Conservation (phyloP, 2,888 invertebrate species). For the Tipula helvola region DNA sequence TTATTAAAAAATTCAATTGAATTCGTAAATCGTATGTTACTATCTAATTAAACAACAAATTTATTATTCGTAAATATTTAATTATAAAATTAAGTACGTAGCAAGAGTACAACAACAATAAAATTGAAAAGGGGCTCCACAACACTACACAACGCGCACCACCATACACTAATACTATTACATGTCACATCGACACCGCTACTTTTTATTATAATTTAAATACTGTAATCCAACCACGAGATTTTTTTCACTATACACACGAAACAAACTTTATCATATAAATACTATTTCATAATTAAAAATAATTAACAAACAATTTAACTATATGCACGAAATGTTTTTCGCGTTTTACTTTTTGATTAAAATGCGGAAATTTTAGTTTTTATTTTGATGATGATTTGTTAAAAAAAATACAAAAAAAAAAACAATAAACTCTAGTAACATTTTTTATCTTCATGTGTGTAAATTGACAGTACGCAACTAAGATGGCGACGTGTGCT, state of each 20-base stretch:
- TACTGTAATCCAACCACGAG: not conserved
- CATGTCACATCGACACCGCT: not conserved
- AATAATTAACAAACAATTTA: not conserved
- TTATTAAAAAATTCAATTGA: not conserved
- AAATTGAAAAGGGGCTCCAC: not conserved
- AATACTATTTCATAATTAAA: not conserved
- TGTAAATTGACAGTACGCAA: constrained; percentile 27
- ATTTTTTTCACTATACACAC: not conserved
- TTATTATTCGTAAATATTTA: not conserved
- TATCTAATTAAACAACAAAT: not conserved
- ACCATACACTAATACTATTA: not conserved
- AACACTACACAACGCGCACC: not conserved
- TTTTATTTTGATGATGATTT: not conserved
- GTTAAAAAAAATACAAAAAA: not conserved
- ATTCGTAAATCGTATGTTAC: not conserved
- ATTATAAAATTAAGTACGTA: not conserved
- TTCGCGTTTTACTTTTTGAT: not conserved
- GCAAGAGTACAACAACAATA: not conserved
- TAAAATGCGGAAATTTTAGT: not conserved
- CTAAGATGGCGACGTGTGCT: constrained; percentile 26
- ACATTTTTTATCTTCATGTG: not conserved
- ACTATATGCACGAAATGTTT: not conserved
- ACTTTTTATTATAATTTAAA: not conserved
- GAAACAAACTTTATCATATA: not conserved
- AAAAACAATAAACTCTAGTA: not conserved